Percentiles rank a stretch among this genome's conserved stretches.
phyloP scores from a whole-genome alignment of 2,888 invertebrate genomes.

The Ethmia dodecea region DNA sequence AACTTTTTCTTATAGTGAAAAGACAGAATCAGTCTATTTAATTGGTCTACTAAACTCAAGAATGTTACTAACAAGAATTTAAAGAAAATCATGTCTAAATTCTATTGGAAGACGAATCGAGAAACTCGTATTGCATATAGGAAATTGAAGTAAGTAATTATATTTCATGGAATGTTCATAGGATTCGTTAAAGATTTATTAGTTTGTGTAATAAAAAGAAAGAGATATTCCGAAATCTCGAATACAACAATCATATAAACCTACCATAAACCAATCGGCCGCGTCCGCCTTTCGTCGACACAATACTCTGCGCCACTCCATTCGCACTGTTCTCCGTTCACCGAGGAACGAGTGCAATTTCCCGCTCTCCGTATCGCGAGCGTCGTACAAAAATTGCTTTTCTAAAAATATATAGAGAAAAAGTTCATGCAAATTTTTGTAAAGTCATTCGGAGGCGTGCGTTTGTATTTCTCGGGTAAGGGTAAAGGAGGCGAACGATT shows the following conservation, averaged over 20 bases:
- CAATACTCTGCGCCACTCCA: slow-evolving; percentile 57
- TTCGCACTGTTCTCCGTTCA: slow-evolving; percentile 56
- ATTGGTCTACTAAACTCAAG: too few species aligned
- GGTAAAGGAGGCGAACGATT: slow-evolving; percentile 69
- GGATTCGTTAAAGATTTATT: too few species aligned
- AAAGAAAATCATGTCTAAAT: too few species aligned
- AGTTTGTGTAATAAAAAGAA: too few species aligned
- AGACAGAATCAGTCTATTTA: too few species aligned
- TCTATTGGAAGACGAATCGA: too few species aligned
- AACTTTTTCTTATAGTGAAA: slow-evolving; percentile 38
- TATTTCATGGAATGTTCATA: too few species aligned
- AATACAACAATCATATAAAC: slow-evolving; percentile 56
- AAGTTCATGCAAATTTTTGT: slow-evolving; percentile 74
- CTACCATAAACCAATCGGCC: slow-evolving; percentile 58
- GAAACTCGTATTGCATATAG: too few species aligned
- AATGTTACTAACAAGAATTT: too few species aligned
- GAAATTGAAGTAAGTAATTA: too few species aligned
- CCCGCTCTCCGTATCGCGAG: slow-evolving; percentile 64
- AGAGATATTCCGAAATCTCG: too few species aligned
- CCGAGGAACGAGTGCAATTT: slow-evolving; percentile 68
- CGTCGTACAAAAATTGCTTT: slow-evolving; percentile 76
- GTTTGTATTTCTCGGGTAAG: slow-evolving; percentile 73
- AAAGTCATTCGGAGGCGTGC: slow-evolving; percentile 74
- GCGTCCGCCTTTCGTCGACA: slow-evolving; percentile 40
- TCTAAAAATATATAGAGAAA: slow-evolving; percentile 68